These are phyloP conservation scores for Beris morrisii DNA, from an alignment of 2,888 invertebrate species.

Conservation along the genomic window DNA sequence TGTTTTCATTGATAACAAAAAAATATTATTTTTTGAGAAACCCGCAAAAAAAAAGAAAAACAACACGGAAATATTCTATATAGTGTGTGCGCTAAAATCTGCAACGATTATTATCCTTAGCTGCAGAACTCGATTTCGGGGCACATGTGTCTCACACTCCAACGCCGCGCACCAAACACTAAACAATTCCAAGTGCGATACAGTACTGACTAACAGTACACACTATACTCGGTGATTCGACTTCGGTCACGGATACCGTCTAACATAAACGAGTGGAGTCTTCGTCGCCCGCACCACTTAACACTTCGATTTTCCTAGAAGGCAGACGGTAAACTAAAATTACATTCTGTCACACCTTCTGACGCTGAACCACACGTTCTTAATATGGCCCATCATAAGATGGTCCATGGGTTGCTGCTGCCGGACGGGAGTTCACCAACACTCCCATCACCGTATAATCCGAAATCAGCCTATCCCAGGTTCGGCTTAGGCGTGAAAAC, in stretches of 20 bases:
- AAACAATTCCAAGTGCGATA: too few species aligned
- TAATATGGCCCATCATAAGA: neutral
- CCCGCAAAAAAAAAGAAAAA: constrained; percentile 27
- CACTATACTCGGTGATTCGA: too few species aligned
- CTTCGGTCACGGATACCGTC: too few species aligned
- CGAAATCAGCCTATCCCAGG: too few species aligned
- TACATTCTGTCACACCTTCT: constrained; percentile 19
- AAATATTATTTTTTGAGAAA: constrained; percentile 38
- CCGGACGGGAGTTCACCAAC: neutral
- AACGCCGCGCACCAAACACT: too few species aligned
- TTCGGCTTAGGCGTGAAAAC: too few species aligned
- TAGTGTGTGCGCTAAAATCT: neutral
- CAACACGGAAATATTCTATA: constrained; percentile 25
- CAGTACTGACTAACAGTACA: too few species aligned
- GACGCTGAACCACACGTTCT: neutral
- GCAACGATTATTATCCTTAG: constrained; percentile 4
- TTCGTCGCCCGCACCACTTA: constrained; percentile 1
- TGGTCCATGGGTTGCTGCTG: constrained; percentile 7
- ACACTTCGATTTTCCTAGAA: neutral
- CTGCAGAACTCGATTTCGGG: constrained; percentile 3
- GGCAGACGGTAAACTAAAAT: constrained; percentile 1
- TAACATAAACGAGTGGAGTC: too few species aligned
- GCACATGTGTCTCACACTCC: neutral
- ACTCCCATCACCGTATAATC: too few species aligned
- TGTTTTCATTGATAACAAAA: constrained; percentile 39